Percentiles rank a stretch among this genome's conserved stretches.
Evolutionary conservation across 2,888 invertebrate genomes (phyloP).

Genomic region (Kuschelorhynchus macadamiae): DNA sequence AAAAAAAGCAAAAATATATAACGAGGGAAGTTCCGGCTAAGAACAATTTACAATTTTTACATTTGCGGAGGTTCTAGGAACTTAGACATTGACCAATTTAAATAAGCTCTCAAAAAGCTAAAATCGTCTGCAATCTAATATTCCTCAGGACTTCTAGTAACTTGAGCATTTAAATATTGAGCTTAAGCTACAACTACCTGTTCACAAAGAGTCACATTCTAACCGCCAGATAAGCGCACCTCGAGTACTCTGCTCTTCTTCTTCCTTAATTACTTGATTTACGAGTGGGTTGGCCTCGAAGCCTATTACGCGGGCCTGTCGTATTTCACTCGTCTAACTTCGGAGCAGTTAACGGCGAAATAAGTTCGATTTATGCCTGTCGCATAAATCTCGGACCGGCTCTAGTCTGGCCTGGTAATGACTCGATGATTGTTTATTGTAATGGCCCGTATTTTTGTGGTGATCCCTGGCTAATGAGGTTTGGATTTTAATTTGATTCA

Average conservation of each 20-base stretch:
- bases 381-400: conserved; percentile 37
- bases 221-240: too few relatives aligned
- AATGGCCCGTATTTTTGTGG: conserved; percentile 20
- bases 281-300: conserved; percentile 28
- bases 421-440: conserved; percentile 37
- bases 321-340: conserved; percentile 37
- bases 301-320: conserved; percentile 41
- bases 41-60: too few relatives aligned
- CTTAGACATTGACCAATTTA: too few relatives aligned
- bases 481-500: conserved; percentile 9
- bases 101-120: too few relatives aligned
- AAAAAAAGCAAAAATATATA: too few relatives aligned
- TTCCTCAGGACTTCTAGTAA: too few relatives aligned
- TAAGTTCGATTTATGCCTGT: conserved; percentile 39
- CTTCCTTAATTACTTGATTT: conserved; percentile 44
- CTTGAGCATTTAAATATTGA: too few relatives aligned
- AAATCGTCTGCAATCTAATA: too few relatives aligned
- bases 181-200: too few relatives aligned
- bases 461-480: conserved; percentile 20
- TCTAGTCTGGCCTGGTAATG: conserved; percentile 14
- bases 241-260: conserved; percentile 12
- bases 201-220: too few relatives aligned
- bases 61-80: too few relatives aligned
- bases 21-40: too few relatives aligned
- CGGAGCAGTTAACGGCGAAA: conserved; percentile 33